Conservation (phyloP, 2,888 invertebrate genomes). For the Acleris laterana region DNA sequence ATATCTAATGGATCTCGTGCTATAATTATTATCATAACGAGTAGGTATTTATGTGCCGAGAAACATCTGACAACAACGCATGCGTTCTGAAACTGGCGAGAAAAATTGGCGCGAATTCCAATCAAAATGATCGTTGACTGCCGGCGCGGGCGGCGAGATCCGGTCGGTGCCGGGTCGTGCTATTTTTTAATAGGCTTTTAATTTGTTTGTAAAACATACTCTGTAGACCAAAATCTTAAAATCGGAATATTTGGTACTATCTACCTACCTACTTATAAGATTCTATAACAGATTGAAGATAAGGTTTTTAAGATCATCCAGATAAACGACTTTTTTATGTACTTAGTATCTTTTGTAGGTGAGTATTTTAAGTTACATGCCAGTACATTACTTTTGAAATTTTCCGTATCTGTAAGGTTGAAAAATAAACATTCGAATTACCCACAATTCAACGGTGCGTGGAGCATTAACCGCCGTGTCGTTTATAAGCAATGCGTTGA, state of each 20-base stretch:
- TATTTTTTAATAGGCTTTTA: slow-evolving; percentile 12
- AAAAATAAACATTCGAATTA: no score
- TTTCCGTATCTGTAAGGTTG: no score
- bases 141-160: slow-evolving; percentile 24
- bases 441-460: not conserved
- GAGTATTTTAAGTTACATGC: not conserved
- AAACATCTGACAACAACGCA: slow-evolving; percentile 18
- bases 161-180: slow-evolving; percentile 10
- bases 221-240: not conserved
- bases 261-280: not conserved
- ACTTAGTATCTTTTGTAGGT: no score
- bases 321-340: not conserved
- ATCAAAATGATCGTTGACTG: slow-evolving; percentile 28
- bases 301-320: not conserved
- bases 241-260: not conserved
- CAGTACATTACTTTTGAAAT: not conserved
- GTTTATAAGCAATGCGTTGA: slow-evolving; percentile 23
- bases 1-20: slow-evolving; percentile 1
- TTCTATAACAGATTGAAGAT: not conserved
- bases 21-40: slow-evolving; percentile 8
- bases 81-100: slow-evolving; percentile 49
- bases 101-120: slow-evolving; percentile 57
- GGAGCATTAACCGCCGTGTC: slow-evolving; percentile 1
- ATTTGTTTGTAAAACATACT: slow-evolving; percentile 4
- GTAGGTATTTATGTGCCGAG: not conserved